Percentiles rank a stretch among this genome's conserved stretches.
Evolutionary conservation across 2,113 vertebrate genomes (phyloP).

Genomic region (Cacatua alba): DNA sequence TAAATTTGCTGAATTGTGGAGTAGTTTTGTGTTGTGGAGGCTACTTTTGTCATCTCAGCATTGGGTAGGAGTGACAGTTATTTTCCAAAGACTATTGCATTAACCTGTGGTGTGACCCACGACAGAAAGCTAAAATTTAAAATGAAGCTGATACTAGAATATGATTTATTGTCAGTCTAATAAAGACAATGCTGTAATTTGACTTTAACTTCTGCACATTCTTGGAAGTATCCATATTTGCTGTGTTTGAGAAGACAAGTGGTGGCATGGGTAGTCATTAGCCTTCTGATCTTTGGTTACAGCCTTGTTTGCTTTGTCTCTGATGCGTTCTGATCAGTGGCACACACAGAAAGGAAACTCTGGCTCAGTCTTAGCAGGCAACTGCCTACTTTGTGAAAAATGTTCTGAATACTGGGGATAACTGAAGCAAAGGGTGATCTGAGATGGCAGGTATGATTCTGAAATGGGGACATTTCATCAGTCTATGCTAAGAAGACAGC

Average conservation of each 20-base stretch:
- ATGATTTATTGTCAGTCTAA: neutral
- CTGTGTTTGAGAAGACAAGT: neutral
- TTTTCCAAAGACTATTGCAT: neutral
- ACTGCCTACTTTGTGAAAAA: neutral
- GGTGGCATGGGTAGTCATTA: neutral
- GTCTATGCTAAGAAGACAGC: neutral
- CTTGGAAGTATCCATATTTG: neutral
- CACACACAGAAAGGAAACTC: neutral
- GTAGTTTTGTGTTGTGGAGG: neutral
- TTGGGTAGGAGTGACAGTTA: neutral
- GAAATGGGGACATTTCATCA: neutral
- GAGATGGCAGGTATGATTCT: neutral
- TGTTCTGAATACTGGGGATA: neutral
- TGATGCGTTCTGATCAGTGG: neutral
- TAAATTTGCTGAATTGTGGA: slow-evolving; percentile 3
- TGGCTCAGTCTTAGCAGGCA: neutral
- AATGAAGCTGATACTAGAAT: neutral
- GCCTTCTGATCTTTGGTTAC: neutral
- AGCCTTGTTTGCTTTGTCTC: neutral
- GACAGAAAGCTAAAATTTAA: neutral
- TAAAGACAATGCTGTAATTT: neutral
- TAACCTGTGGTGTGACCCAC: neutral
- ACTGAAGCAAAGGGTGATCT: neutral
- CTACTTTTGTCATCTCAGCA: neutral
- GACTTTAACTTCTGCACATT: neutral